Conservation (phyloP, 2,797 vertebrate species). For the Rhinophrynus dorsalis region DNA sequence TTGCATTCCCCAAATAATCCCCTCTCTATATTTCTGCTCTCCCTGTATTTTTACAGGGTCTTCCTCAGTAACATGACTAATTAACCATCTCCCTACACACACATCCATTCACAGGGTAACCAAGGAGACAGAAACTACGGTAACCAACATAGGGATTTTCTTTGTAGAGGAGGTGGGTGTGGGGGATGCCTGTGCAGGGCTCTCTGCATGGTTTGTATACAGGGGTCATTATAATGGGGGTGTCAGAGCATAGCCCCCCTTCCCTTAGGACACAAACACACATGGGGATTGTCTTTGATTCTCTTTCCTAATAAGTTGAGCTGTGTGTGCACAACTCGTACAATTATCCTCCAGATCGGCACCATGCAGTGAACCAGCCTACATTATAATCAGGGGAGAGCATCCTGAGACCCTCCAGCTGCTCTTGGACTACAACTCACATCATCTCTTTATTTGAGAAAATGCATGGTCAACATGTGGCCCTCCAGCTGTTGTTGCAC, state of each 20-base stretch:
- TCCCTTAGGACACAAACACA: background rate
- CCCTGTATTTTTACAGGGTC: conserved; percentile 1
- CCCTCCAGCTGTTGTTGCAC: too few relatives aligned
- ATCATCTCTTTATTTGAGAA: too few relatives aligned
- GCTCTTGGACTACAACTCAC: too few relatives aligned
- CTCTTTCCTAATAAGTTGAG: background rate
- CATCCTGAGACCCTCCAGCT: too few relatives aligned
- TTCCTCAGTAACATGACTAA: conserved; percentile 21
- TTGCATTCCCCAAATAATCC: too few relatives aligned
- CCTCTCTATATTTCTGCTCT: background rate
- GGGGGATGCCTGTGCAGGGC: background rate
- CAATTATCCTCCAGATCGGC: background rate
- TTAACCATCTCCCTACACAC: conserved; percentile 25
- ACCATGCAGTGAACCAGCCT: background rate
- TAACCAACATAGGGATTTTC: conserved; percentile 15
- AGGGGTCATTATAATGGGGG: conserved; percentile 5
- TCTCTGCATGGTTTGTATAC: conserved; percentile 4
- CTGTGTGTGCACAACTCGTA: background rate
- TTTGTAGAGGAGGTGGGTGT: too few relatives aligned
- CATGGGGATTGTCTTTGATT: background rate
- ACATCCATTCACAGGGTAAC: conserved; percentile 41
- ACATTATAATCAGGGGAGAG: too few relatives aligned
- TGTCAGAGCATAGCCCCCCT: background rate
- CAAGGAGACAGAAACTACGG: conserved; percentile 33
- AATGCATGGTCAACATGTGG: too few relatives aligned